Evolutionary conservation across 2,113 vertebrate species (phyloP), one percentile per base, ranked within the genome.

Genomic region (Rhipidura dahli): DNA sequence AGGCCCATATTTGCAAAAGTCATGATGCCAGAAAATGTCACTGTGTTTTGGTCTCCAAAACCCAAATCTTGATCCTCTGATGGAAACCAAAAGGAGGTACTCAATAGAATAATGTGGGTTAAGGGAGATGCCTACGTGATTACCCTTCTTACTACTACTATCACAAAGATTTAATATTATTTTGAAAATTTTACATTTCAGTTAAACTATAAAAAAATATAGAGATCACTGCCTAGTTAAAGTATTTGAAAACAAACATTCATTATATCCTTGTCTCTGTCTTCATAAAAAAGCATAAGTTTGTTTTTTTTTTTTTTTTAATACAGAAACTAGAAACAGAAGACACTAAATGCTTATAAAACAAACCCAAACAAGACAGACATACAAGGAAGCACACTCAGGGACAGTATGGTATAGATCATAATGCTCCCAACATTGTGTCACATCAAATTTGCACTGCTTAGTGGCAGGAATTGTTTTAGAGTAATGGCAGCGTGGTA

Each of bases 321-420:
- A 71, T 64, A 54, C 21, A 76, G 83, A 66, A 27, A 44, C 22
- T 31, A 77, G 15, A 83, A 83, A 35, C 24, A 75, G 35, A 75
- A 71, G 23, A n/a, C 66, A 68, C 9, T 8, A 10, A 12, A 71
- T 63, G 33, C 56, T 56, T 21, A 10, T 16, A 80, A 80, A 89
- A 54, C 5, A 15, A 63, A 85, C 15, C 2, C 28, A 65, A 83
- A 51, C 33, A 87, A 75, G 37, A 20, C 7, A 80, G 26, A 45
- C 6, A 45, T 1, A 63, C 18, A 85, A 59, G 63, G 33, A 39
- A 64, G n/a, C 49, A 87, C 0, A 0, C 19, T 56, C 30, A 60
- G 49, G 33, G 53, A 72, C 45, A 64, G 17, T 40, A 50, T 4
- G 4, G 79, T 33, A 51, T 0, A 75, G 59, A 79, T 33, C 26